Conservation (phyloP, 2,113 vertebrate genomes). For the Sarotherodon lohbergeri region DNA sequence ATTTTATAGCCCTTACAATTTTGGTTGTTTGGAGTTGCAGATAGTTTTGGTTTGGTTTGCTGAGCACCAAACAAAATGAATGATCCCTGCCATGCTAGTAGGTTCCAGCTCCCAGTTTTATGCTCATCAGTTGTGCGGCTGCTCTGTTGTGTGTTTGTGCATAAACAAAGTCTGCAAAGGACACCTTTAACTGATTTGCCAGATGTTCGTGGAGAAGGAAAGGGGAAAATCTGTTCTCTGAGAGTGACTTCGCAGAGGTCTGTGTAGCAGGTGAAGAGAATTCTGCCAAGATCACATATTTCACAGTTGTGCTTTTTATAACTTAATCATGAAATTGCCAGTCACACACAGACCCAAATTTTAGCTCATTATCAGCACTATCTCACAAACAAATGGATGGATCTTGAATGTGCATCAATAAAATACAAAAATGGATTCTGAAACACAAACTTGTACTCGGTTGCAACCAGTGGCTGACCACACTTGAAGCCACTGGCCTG, state of each 20-base stretch:
- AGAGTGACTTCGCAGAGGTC: conserved; percentile 50
- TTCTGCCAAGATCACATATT: conserved; percentile 47
- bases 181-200: conserved; percentile 65
- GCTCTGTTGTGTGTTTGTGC: conserved; percentile 63
- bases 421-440: not conserved
- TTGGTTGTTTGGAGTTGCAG: conserved; percentile 65
- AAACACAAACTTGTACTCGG: not conserved
- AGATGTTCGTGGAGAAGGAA: conserved; percentile 57
- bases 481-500: conserved; percentile 18
- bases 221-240: conserved; percentile 40
- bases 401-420: not conserved
- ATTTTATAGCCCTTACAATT: conserved; percentile 67
- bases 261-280: conserved; percentile 65
- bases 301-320: conserved; percentile 25
- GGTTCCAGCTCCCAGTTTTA: conserved; percentile 40
- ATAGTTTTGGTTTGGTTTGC: conserved; percentile 69
- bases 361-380: not conserved
- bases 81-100: conserved; percentile 30
- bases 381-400: not conserved
- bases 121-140: conserved; percentile 49
- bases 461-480: conserved; percentile 15
- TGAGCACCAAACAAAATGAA: conserved; percentile 44
- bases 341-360: not conserved
- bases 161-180: conserved; percentile 59
- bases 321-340: conserved; percentile 17